A percentile compares a stretch with the other conserved stretches of the same genome.
Evolutionary conservation across 2,797 vertebrate genomes (phyloP).

Genomic region (Notoglanidium macrostoma): DNA sequence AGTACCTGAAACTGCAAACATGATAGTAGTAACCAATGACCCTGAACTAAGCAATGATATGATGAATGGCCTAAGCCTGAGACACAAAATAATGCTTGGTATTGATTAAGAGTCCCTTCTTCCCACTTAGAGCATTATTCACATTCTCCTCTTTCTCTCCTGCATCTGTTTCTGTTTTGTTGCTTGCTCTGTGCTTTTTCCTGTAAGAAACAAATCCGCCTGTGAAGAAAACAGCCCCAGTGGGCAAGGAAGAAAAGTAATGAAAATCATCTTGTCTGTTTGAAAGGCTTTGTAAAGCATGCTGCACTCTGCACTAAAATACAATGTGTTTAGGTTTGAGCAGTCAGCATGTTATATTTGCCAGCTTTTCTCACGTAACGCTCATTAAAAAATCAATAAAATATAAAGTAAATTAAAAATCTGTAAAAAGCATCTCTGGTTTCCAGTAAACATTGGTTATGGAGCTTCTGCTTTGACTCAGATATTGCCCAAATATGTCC

Average conservation of each 20-base stretch:
- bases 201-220: slow-evolving; percentile 44
- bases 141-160: slow-evolving; percentile 38
- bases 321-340: background rate
- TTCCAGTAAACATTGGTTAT: slow-evolving; percentile 46
- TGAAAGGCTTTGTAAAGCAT: background rate
- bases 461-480: slow-evolving; percentile 27
- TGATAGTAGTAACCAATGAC: background rate
- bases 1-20: slow-evolving; percentile 57
- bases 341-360: background rate
- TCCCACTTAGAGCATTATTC: slow-evolving; percentile 16
- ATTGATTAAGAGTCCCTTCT: slow-evolving; percentile 28
- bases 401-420: background rate
- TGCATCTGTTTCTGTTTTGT: slow-evolving; percentile 60
- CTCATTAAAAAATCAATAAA: background rate
- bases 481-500: background rate
- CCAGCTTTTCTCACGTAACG: slow-evolving; percentile 2
- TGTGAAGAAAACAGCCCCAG: slow-evolving; percentile 7
- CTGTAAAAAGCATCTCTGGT: background rate
- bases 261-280: slow-evolving; percentile 30
- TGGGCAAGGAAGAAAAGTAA: slow-evolving; percentile 10
- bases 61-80: background rate
- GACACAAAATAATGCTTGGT: slow-evolving; percentile 23
- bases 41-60: background rate
- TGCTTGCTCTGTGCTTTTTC: slow-evolving; percentile 49
- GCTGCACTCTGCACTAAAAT: background rate